Evolutionary conservation across 2,888 invertebrate genomes (phyloP), one percentile per base, ranked within the genome.

Genomic region (Drosophila sordidula): DNA sequence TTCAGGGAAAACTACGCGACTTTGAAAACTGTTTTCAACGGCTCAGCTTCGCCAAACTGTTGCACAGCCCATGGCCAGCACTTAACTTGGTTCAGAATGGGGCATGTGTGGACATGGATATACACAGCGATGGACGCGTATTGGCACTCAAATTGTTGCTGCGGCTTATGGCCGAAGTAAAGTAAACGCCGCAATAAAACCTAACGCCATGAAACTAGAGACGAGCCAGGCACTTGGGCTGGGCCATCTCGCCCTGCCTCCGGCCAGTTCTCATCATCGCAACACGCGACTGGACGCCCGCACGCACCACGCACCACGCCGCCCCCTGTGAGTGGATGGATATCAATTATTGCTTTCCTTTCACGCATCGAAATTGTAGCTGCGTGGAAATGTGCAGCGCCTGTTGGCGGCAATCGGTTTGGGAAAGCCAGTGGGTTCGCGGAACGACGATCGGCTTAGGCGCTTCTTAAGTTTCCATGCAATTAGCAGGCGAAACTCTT

Each of bases 181-280:
- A 63, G 76, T 78, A 82, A 87, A 74, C 78, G 67, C 69, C 49
- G 73, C 78, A 86, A 88, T 83, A 83, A 84, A 83, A 85, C 66
- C 71, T 49, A 73, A 70, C 50, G 49, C 57, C 68, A 58, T 79
- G 85, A 79, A 84, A 87, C 82, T 65, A 56, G 79, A 87, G 63
- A 87, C 68, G 81, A 55, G 46, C 44, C 25, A 68, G 56, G 36
- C 46, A 39, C 63, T 59, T 63, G 52, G 75, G 56, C 34, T 55
- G n/a, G 66, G 66, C 34, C 42, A 16, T 8, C 9, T 0, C 3
- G 0, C 29, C 6, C 29, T 29, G 8, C 6, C 26, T 29, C 8
- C 3, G 22, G 22, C 22, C 22, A 22, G 22, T 26, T 12, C 22
- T 16, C 45, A 22, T 39, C 22, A 8, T 1, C 4, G 39, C 16